A percentile compares a stretch with the other conserved stretches of the same genome.
Evolutionary conservation across 2,888 invertebrate genomes (phyloP).

Genomic region (Leucophenga montana): DNA sequence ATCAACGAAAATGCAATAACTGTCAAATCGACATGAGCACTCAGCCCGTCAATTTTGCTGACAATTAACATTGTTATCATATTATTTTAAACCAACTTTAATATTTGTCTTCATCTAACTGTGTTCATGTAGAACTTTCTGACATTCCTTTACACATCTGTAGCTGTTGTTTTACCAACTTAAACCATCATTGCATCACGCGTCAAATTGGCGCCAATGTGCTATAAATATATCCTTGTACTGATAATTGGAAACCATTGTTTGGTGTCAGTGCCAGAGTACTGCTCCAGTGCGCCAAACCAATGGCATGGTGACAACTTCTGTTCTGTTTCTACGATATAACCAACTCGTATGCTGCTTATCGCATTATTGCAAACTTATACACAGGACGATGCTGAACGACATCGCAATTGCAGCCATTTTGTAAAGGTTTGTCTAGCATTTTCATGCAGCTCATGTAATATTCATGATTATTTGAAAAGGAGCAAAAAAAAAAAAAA

Average conservation of each 20-base stretch:
- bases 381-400: constrained; percentile 19
- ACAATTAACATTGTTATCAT: too few relatives aligned
- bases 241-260: constrained; percentile 18
- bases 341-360: constrained; percentile 46
- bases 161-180: too few relatives aligned
- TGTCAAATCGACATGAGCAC: too few relatives aligned
- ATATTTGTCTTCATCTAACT: too few relatives aligned
- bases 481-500: not conserved
- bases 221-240: constrained; percentile 8
- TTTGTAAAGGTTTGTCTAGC: constrained; percentile 54
- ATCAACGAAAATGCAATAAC: too few relatives aligned
- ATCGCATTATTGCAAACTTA: constrained; percentile 66
- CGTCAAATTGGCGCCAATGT: constrained; percentile 37
- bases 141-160: too few relatives aligned
- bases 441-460: constrained; percentile 58
- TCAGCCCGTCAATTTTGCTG: too few relatives aligned
- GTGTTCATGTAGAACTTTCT: too few relatives aligned
- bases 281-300: too few relatives aligned
- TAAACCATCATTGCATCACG: too few relatives aligned
- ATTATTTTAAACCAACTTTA: too few relatives aligned
- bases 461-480: constrained; percentile 65
- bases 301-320: too few relatives aligned
- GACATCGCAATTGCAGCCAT: constrained; percentile 2
- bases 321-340: not conserved
- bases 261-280: not conserved